Evolutionary conservation across 2,888 invertebrate genomes (phyloP).

Genomic region (Gasteruption jaculator): DNA sequence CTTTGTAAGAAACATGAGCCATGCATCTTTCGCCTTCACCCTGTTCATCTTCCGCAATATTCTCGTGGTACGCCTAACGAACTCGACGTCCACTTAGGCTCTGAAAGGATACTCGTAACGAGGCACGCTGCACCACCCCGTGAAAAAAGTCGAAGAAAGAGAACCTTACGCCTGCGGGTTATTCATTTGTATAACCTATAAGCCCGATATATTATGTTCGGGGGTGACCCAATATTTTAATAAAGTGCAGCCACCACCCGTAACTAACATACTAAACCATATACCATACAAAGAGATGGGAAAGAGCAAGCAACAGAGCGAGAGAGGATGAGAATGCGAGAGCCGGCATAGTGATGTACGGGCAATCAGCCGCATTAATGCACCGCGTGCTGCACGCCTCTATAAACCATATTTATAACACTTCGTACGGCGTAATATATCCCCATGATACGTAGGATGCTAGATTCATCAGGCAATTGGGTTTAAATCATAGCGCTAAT

Average conservation of each 20-base stretch:
- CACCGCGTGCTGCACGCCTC: slow-evolving; percentile 38
- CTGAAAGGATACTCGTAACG: slow-evolving; percentile 43
- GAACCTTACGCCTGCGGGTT: too few relatives aligned
- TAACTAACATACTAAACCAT: slow-evolving; percentile 41
- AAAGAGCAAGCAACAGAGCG: slow-evolving; percentile 15
- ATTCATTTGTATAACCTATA: too few relatives aligned
- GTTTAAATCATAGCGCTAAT: too few relatives aligned
- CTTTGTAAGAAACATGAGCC: slow-evolving; percentile 39
- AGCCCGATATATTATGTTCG: slow-evolving; percentile 30
- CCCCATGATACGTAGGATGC: too few relatives aligned
- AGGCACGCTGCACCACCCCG: slow-evolving; percentile 32
- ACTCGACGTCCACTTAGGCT: slow-evolving; percentile 44
- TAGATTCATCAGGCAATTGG: too few relatives aligned
- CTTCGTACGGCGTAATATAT: slow-evolving; percentile 35
- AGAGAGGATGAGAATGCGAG: slow-evolving; percentile 2
- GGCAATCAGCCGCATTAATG: slow-evolving; percentile 50
- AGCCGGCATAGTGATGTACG: slow-evolving; percentile 42
- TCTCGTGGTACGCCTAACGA: slow-evolving; percentile 42
- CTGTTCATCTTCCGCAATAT: slow-evolving; percentile 42
- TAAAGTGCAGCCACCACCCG: slow-evolving; percentile 40
- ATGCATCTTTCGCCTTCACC: slow-evolving; percentile 38
- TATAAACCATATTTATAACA: slow-evolving; percentile 48
- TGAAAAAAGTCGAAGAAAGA: too few relatives aligned
- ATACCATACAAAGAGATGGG: slow-evolving; percentile 19
- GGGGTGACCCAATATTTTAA: slow-evolving; percentile 47